Evolutionary conservation across 2,888 invertebrate species (phyloP).

Genomic region (Morpho deidamia): DNA sequence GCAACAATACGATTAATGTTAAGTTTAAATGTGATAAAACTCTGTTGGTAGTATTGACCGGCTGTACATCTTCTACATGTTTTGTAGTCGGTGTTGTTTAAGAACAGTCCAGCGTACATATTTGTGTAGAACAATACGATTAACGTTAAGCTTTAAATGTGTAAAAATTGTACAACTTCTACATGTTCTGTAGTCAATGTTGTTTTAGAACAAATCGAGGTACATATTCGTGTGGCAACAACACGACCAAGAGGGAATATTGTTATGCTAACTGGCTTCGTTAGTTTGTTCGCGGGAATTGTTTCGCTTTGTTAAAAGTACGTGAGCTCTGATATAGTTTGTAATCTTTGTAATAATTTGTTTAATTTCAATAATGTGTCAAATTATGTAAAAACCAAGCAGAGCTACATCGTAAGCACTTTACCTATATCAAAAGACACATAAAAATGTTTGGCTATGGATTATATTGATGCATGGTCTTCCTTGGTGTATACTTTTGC

Average conservation of each 20-base stretch:
- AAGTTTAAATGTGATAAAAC: too few species aligned
- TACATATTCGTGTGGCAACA: slow-evolving; percentile 43
- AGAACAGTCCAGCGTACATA: slow-evolving; percentile 56
- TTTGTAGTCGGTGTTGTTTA: slow-evolving; percentile 53
- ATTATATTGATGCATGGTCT: too few species aligned
- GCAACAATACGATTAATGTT: slow-evolving; percentile 35
- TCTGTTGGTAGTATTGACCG: too few species aligned
- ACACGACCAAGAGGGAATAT: slow-evolving; percentile 59
- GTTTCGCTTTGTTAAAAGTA: slow-evolving; percentile 63
- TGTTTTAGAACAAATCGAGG: slow-evolving; percentile 63
- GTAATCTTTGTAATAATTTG: slow-evolving; percentile 56
- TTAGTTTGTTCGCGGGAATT: slow-evolving; percentile 73
- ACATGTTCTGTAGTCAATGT: slow-evolving; percentile 56
- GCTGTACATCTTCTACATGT: slow-evolving; percentile 51
- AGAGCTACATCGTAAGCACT: too few species aligned
- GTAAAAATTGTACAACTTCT: slow-evolving; percentile 34
- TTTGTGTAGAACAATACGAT: slow-evolving; percentile 42
- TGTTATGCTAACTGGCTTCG: slow-evolving; percentile 76
- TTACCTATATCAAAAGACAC: too few species aligned
- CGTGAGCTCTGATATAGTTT: slow-evolving; percentile 49
- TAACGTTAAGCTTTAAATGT: slow-evolving; percentile 13
- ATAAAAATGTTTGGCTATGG: too few species aligned
- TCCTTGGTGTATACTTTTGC: too few species aligned
- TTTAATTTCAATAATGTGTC: slow-evolving; percentile 34
- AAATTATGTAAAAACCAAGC: neutral